Conservation (phyloP, 2,113 vertebrate species). For the Eublepharis macularius region DNA sequence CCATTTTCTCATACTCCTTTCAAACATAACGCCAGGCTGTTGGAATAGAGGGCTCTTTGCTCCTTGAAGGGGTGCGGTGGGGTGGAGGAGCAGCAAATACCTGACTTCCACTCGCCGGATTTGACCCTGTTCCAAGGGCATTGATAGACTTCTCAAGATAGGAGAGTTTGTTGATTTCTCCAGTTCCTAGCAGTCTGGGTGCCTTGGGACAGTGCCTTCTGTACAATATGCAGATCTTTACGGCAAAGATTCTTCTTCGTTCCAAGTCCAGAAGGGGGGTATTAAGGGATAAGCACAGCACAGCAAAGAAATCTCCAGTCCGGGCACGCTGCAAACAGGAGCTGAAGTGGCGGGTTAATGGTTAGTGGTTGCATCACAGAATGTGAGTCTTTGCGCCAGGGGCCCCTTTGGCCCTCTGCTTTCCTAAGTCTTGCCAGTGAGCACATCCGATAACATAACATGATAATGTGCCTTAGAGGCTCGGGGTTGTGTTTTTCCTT, state of each 20-base stretch:
- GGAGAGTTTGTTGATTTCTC: neutral
- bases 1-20: neutral
- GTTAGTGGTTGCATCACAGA: constrained; percentile 20
- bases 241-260: neutral
- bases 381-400: constrained; percentile 36
- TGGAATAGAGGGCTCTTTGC: neutral
- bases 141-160: neutral
- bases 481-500: neutral
- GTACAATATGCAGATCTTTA: neutral
- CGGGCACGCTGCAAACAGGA: constrained; percentile 29
- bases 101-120: neutral
- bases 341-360: constrained; percentile 29
- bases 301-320: neutral
- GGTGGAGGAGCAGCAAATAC: neutral
- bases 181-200: neutral
- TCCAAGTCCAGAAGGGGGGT: neutral
- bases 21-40: too few species aligned
- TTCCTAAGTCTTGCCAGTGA: constrained; percentile 48
- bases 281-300: neutral
- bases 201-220: neutral
- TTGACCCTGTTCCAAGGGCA: neutral
- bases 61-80: too few species aligned
- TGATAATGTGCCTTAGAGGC: neutral
- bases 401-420: constrained; percentile 44
- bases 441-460: constrained; percentile 51